phyloP scores from a whole-genome alignment of 2,888 invertebrate species.

The Eurytoma adleriae region DNA sequence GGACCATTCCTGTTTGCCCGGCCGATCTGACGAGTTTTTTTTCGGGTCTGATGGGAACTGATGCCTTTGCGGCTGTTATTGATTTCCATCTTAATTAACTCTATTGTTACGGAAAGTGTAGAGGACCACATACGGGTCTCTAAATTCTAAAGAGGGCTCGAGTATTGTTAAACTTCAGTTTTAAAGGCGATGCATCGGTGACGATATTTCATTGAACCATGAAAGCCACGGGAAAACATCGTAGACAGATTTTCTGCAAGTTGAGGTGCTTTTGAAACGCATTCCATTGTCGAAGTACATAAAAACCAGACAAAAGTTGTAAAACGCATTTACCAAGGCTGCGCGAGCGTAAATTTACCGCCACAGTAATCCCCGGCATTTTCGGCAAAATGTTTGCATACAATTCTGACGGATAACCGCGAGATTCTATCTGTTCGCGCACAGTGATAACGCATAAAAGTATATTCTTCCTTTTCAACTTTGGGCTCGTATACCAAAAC shows the following conservation, averaged over 20 bases:
- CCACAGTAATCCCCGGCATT: constrained; percentile 32
- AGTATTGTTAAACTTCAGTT: too few relatives aligned
- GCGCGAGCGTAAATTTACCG: constrained; percentile 33
- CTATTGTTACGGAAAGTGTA: too few relatives aligned
- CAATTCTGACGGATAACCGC: constrained; percentile 17
- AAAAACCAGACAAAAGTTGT: constrained; percentile 3
- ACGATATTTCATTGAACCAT: too few relatives aligned
- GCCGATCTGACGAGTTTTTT: not conserved
- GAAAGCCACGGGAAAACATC: too few relatives aligned
- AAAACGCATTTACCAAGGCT: constrained; percentile 10
- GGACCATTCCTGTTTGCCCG: constrained; percentile 15
- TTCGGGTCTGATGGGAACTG: too few relatives aligned
- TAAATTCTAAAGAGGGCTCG: too few relatives aligned
- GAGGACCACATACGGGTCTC: too few relatives aligned
- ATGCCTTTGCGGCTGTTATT: too few relatives aligned
- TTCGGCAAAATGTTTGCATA: constrained; percentile 38
- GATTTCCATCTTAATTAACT: too few relatives aligned
- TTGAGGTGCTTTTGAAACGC: not conserved
- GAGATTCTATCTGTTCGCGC: constrained; percentile 13
- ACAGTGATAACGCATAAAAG: constrained; percentile 7
- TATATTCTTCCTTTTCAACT: constrained; percentile 7
- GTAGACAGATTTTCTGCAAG: not conserved
- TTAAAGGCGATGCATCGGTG: too few relatives aligned
- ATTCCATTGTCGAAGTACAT: not conserved
- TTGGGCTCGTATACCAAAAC: too few relatives aligned